Percentiles rank a stretch among this genome's conserved stretches.
Conservation (phyloP, 2,888 invertebrate species). For the Mythimna ferrago region DNA sequence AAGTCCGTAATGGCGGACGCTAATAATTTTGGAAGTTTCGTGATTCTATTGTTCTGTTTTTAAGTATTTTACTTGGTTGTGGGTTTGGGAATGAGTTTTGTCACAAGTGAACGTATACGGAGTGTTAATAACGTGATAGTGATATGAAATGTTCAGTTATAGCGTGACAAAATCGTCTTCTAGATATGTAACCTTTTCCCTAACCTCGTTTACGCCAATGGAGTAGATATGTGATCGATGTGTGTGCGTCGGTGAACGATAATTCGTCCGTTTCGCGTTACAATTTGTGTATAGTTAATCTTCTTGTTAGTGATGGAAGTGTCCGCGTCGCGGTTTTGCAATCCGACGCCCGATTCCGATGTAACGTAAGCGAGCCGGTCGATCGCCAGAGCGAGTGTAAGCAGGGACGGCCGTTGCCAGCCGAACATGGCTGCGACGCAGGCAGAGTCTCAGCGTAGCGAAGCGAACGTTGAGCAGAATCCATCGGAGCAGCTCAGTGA, state of each 20-base stretch:
- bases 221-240: constrained; percentile 94
- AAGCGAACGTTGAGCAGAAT: constrained; percentile 93
- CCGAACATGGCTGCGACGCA: constrained; percentile 96
- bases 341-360: constrained; percentile 90
- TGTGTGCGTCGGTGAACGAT: constrained; percentile 93
- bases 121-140: constrained; percentile 86
- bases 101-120: constrained; percentile 79
- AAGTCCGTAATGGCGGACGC: constrained; percentile 91
- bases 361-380: constrained; percentile 91
- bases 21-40: constrained; percentile 90
- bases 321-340: constrained; percentile 89
- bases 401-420: constrained; percentile 90
- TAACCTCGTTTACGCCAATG: constrained; percentile 95
- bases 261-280: constrained; percentile 89
- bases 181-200: constrained; percentile 93
- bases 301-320: constrained; percentile 90
- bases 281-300: constrained; percentile 84
- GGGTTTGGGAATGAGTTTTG: constrained; percentile 83
- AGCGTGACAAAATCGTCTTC: constrained; percentile 90
- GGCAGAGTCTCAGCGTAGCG: constrained; percentile 95
- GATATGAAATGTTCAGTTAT: constrained; percentile 88
- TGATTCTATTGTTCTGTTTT: constrained; percentile 90
- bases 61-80: constrained; percentile 79
- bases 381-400: constrained; percentile 92
- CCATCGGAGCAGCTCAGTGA: constrained; percentile 92